Evolutionary conservation across 2,888 invertebrate species (phyloP).

Genomic region (Sceliomorpha sp.): DNA sequence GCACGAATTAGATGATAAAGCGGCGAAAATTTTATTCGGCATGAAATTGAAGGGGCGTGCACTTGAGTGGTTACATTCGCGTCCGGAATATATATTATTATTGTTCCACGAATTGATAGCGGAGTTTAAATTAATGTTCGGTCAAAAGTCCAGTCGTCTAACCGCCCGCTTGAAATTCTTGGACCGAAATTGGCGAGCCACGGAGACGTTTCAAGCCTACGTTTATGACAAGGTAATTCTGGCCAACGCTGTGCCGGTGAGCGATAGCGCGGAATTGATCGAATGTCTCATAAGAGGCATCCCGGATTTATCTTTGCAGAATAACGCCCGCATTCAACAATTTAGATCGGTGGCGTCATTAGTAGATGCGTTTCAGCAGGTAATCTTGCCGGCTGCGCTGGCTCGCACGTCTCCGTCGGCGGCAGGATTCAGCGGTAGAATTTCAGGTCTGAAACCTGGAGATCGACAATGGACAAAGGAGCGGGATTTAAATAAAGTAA

Average conservation of each 20-base stretch:
- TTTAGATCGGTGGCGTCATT: background rate
- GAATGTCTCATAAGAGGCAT: background rate
- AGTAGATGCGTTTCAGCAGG: background rate
- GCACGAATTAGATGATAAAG: conserved; percentile 5
- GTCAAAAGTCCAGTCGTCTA: background rate
- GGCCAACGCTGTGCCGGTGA: too few relatives aligned
- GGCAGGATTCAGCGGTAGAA: too few relatives aligned
- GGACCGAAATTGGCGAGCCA: background rate
- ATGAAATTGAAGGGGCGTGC: conserved; percentile 6
- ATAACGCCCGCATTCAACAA: background rate
- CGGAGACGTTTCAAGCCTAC: background rate
- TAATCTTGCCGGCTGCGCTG: background rate
- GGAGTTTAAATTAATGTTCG: background rate
- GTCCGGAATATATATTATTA: too few relatives aligned
- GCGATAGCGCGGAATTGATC: background rate
- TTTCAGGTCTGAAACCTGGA: too few relatives aligned
- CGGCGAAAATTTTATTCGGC: conserved; percentile 8
- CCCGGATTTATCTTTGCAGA: background rate
- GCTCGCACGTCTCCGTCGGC: background rate
- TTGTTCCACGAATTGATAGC: background rate
- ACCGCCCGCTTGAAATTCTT: background rate
- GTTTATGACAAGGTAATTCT: background rate
- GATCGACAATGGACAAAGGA: background rate
- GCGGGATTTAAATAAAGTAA: background rate
- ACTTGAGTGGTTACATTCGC: too few relatives aligned